These are phyloP conservation scores for Frankliniella intonsa DNA, from an alignment of 2,888 invertebrate genomes.

Conservation along the genomic window DNA sequence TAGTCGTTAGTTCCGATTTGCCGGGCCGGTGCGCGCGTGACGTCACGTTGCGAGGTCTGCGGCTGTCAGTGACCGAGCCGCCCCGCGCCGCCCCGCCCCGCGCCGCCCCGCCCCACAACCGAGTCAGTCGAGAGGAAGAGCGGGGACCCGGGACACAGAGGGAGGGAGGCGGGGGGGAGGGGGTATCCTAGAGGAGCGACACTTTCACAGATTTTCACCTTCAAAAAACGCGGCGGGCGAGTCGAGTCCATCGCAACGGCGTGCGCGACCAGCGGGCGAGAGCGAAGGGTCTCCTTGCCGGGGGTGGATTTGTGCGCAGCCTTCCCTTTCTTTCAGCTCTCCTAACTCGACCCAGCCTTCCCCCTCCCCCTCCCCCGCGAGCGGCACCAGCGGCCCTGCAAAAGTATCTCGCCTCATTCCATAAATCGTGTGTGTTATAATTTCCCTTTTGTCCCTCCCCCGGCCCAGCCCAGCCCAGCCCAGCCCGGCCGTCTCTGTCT, in stretches of 20 bases:
- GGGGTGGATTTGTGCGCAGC: not conserved
- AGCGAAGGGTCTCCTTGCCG: no score
- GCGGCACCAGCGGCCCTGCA: not conserved
- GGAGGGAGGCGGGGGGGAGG: no score
- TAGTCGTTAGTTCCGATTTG: not conserved
- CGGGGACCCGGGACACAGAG: no score
- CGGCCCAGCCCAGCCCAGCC: no score
- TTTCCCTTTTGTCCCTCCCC: constrained; percentile 23
- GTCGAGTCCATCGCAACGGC: no score
- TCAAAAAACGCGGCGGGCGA: no score
- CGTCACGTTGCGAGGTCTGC: not conserved
- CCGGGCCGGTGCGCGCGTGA: not conserved
- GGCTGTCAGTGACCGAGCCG: not conserved
- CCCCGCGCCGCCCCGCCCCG: not conserved
- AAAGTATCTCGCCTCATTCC: constrained; percentile 24
- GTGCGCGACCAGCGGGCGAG: no score
- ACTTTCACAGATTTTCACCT: no score
- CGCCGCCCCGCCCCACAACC: not conserved
- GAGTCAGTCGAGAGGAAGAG: no score
- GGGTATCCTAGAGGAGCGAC: no score
- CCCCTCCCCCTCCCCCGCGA: not conserved
- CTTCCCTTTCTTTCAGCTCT: not conserved
- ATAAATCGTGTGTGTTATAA: constrained; percentile 25
- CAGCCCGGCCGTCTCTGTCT: no score
- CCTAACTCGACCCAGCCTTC: not conserved